Evolutionary conservation across 2,113 vertebrate genomes (phyloP).

Genomic region (Sarotherodon lohbergeri): DNA sequence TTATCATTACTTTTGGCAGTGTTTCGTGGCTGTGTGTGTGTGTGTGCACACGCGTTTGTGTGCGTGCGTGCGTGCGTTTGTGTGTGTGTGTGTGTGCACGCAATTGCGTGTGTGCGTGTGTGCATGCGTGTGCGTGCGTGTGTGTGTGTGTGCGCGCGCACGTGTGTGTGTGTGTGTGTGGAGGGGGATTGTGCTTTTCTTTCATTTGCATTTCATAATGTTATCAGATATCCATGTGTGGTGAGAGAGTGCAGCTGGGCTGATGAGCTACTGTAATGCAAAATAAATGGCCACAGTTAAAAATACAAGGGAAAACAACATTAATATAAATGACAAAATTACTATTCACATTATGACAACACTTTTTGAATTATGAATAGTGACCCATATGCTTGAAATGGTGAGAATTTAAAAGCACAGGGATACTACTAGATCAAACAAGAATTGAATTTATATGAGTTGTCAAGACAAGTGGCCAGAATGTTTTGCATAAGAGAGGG

Average conservation of each 20-base stretch:
- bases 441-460: background rate
- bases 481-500: background rate
- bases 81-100: background rate
- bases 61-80: rapidly evolving
- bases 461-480: background rate
- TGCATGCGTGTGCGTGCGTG: too few relatives aligned
- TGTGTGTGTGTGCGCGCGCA: background rate
- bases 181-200: background rate
- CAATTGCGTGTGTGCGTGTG: rapidly evolving
- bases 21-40: background rate
- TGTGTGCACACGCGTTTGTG: too few relatives aligned
- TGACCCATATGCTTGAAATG: background rate
- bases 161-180: background rate
- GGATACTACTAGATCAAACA: background rate
- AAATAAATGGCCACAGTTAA: background rate
- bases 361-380: background rate
- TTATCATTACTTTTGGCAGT: background rate
- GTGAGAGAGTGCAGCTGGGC: background rate
- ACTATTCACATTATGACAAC: background rate
- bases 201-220: background rate
- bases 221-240: background rate
- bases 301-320: background rate
- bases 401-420: background rate
- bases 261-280: background rate
- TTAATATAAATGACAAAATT: background rate